Percentiles rank a stretch among this genome's conserved stretches.
Conservation (phyloP, 2,888 invertebrate genomes). For the Lutraria lutraria region DNA sequence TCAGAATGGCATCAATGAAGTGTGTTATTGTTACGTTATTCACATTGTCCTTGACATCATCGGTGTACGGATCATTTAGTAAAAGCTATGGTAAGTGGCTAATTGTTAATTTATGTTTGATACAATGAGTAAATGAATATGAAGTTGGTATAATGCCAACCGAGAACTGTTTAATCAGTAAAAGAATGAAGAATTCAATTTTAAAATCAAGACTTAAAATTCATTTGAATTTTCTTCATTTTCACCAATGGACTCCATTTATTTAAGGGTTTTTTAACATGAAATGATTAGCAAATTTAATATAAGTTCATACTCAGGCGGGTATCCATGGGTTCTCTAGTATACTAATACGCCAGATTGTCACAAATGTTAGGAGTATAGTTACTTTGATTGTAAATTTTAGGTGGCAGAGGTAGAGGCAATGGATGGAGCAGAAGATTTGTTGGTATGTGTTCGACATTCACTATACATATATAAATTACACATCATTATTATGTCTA, state of each 20-base stretch:
- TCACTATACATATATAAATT: background rate
- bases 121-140: no score
- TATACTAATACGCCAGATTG: no score
- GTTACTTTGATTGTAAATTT: background rate
- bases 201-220: background rate
- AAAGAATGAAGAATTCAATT: background rate
- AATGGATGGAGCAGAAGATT: slow-evolving; percentile 19
- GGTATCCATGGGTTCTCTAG: no score
- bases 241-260: background rate
- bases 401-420: background rate
- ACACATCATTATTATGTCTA: no score
- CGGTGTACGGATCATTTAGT: background rate
- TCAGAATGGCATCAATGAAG: slow-evolving; percentile 39
- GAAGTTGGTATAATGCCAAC: no score
- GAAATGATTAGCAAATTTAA: no score
- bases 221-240: background rate
- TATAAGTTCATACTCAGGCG: no score
- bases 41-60: slow-evolving; percentile 14
- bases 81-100: slow-evolving; percentile 35
- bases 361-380: background rate
- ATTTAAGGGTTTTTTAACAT: no score
- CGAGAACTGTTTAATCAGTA: no score
- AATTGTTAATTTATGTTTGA: background rate
- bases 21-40: background rate
- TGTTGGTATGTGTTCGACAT: background rate